phyloP scores from a whole-genome alignment of 2,888 invertebrate species.

The Dicroscelio sp. region DNA sequence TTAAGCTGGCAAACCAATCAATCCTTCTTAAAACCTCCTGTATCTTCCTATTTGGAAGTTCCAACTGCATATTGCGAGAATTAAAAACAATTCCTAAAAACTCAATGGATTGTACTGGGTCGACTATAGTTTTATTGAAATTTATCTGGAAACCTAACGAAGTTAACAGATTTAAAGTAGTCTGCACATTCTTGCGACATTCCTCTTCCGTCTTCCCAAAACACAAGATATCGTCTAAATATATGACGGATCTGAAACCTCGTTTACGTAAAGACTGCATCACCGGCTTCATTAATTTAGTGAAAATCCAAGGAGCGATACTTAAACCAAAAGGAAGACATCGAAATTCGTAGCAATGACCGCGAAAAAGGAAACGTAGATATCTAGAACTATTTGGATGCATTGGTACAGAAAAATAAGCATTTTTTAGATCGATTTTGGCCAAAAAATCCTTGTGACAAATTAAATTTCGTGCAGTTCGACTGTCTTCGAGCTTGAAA shows the following conservation, averaged over 20 bases:
- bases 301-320: conserved; percentile 50
- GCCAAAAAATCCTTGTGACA: not conserved
- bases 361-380: conserved; percentile 43
- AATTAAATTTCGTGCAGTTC: not conserved
- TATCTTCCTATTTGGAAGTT: not conserved
- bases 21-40: not conserved
- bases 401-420: conserved; percentile 47
- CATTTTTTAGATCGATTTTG: conserved; percentile 14
- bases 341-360: conserved; percentile 38
- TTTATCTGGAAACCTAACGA: not conserved
- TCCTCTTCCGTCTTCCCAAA: conserved; percentile 29
- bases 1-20: not conserved
- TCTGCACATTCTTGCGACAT: not conserved
- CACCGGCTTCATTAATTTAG: conserved; percentile 58
- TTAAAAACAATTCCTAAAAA: not conserved
- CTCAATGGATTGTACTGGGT: not conserved
- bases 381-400: conserved; percentile 14
- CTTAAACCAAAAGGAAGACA: conserved; percentile 52
- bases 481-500: conserved; percentile 29
- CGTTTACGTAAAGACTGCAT: conserved; percentile 26
- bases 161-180: not conserved
- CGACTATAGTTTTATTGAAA: not conserved
- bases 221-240: conserved; percentile 33
- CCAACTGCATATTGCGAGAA: not conserved
- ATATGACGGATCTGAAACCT: conserved; percentile 39